Base-by-base conservation (phyloP, 2,113 vertebrate species). In the Pseudois nayaur region DNA sequence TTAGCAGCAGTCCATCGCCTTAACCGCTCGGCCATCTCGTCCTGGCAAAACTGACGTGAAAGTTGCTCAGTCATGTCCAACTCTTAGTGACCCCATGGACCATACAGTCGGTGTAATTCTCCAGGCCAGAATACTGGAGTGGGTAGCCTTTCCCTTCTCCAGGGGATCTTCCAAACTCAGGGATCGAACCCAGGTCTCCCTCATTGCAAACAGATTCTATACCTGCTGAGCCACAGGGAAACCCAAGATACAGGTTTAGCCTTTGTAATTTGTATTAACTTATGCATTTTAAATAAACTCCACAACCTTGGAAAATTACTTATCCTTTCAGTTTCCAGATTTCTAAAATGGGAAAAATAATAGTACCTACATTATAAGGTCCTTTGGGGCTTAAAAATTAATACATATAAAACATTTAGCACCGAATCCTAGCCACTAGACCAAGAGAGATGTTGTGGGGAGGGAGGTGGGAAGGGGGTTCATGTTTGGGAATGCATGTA, bases 201-300 rank as follows among this genome's bases (percentile, higher is more conserved):
- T 7, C 71, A 27, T 43, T 43, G 71, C 71, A 43, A 25, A 27
- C 12, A 43, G 71, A 76, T 43, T 43, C 23, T 76, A 8, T 15
- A 15, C 40, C 71, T 27, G 40, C 40, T 76, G 12, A 43, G 23
- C 71, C 40, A 15, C 21, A 40, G 67, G 67, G 67, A 74, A 25
- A 36, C 19, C 67, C 67, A 40, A 17, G 27, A 64, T 1, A 52
- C 6, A 92, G 78, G 78, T 74, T 87, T 92, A 71, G 45, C 62
- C 52, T 71, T 91, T 91, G 50, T 60, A 45, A 79, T 48, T 95
- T 78, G 52, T 40, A 6, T 90, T 89, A 36, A 48, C 48, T 92
- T 83, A 52, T 50, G 31, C 10, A 62, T 93, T 95, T 89, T 82
- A 89, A 55, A 91, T 96, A 60, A 92, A 25, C 60, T 45, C 12